Percentiles rank a stretch among this genome's conserved stretches.
These are phyloP conservation scores for Drosophila arizonae DNA, from an alignment of 1,140 invertebrate genomes.

Conservation along the genomic window DNA sequence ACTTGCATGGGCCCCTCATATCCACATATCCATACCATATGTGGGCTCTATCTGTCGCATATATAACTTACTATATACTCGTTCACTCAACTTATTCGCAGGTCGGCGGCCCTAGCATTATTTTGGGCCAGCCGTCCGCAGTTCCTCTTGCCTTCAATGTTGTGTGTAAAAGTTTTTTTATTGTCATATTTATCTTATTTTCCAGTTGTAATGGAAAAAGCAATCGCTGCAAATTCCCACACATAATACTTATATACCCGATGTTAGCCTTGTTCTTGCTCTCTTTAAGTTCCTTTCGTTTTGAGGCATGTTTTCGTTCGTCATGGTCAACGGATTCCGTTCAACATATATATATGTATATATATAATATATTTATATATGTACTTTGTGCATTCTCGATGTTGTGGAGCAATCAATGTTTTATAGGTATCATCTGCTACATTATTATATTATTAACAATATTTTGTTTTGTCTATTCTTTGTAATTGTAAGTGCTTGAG, in stretches of 20 bases:
- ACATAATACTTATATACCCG: slow-evolving; percentile 32
- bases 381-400: slow-evolving; percentile 78
- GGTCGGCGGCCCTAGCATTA: slow-evolving; percentile 28
- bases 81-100: slow-evolving; percentile 29
- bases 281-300: slow-evolving; percentile 73
- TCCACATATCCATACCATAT: slow-evolving; percentile 7
- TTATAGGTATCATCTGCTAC: slow-evolving; percentile 66
- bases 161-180: slow-evolving; percentile 71
- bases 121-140: slow-evolving; percentile 34
- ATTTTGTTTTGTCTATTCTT: slow-evolving; percentile 29
- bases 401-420: slow-evolving; percentile 81
- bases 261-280: slow-evolving; percentile 62
- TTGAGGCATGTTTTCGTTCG: slow-evolving; percentile 69
- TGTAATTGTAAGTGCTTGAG: neutral
- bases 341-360: slow-evolving; percentile 22
- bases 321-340: slow-evolving; percentile 45
- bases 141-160: slow-evolving; percentile 75
- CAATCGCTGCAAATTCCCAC: slow-evolving; percentile 59
- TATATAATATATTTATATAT: slow-evolving; percentile 37
- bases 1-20: slow-evolving; percentile 54
- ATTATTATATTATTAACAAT: slow-evolving; percentile 23
- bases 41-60: slow-evolving; percentile 13
- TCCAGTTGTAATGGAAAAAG: slow-evolving; percentile 72
- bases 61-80: slow-evolving; percentile 14
- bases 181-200: slow-evolving; percentile 67